Base-by-base conservation (phyloP, 2,797 vertebrate species). In the Protonibea diacanthus region DNA sequence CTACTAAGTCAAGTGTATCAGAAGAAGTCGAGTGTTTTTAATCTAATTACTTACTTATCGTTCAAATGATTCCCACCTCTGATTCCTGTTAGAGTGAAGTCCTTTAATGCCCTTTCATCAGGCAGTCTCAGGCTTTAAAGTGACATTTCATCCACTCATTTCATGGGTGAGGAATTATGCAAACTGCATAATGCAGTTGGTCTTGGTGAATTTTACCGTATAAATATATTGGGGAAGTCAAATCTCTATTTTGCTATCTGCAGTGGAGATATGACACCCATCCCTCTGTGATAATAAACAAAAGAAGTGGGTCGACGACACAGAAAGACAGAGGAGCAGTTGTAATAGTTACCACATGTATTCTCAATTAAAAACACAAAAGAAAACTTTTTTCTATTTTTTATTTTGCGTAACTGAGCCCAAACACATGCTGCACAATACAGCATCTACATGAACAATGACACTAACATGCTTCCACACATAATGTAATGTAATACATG, bases 121-220 rank as follows among this genome's bases (percentile, higher is more conserved):
- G 20, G 29, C 18, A 38, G 48, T 44, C 3, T 33, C 40, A 45
- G 25, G 15, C 21, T 53, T 66, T 10, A 23, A 23, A 20, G 1
- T 29, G 52, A 74, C 8, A 25, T 57, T 59, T 48, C 8, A n/a
- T 25, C 25, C 12, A 20, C 11, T 42, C n/a, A 21, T 56, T 21
- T 14, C 27, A 67, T 23, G 20, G 55, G 4, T 51, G 3, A 21
- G 17, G 3, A 51, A 70, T 25, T 51, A 63, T 77, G 66, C 33
- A 78, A 78, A 71, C 12, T 38, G 33, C 33, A 38, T 38, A 38
- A 9, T 38, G 33, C 33, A 38, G 33, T 38, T 38, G 33, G 33
- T 53, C 9, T 20, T 2, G 6, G 20, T 20, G 9, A 38, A 53
- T 52, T 42, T 27, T 11, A 25, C 1, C 7, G 4, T 25, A 65